These are phyloP conservation scores for Hoplias malabaricus DNA, from an alignment of 2,113 vertebrate species.

Conservation along the genomic window DNA sequence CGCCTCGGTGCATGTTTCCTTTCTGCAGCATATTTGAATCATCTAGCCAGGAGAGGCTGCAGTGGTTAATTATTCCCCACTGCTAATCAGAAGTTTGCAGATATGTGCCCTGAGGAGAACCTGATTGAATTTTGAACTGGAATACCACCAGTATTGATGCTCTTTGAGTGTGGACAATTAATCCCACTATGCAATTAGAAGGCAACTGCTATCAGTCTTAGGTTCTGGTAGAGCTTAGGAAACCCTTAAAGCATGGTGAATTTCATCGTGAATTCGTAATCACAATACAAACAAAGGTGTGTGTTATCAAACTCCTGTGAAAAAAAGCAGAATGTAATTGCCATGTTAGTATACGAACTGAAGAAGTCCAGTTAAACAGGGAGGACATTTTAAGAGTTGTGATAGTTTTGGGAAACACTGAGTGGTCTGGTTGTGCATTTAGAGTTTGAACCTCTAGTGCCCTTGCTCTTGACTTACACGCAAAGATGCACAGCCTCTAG, in stretches of 20 bases:
- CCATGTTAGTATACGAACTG: background rate
- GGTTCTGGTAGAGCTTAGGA: background rate
- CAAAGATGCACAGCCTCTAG: background rate
- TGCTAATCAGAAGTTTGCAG: conserved; percentile 6
- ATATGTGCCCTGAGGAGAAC: conserved; percentile 4
- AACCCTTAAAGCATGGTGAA: background rate
- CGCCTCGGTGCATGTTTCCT: background rate
- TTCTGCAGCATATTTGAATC: background rate
- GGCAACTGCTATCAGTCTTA: background rate
- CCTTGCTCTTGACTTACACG: background rate
- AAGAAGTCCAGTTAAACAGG: background rate
- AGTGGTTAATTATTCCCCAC: conserved; percentile 18
- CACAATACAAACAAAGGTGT: background rate
- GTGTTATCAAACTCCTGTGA: background rate
- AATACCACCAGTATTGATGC: conserved; percentile 6
- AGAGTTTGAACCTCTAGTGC: background rate
- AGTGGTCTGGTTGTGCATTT: background rate
- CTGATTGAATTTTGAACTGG: conserved; percentile 17
- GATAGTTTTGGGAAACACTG: background rate
- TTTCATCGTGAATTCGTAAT: background rate
- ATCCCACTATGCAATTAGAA: background rate
- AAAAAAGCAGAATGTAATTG: background rate
- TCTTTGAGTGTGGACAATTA: background rate
- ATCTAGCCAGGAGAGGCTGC: conserved; percentile 1
- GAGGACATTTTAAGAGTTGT: background rate